phyloP scores from a whole-genome alignment of 2,888 invertebrate species.

The Stratiomys singularior region DNA sequence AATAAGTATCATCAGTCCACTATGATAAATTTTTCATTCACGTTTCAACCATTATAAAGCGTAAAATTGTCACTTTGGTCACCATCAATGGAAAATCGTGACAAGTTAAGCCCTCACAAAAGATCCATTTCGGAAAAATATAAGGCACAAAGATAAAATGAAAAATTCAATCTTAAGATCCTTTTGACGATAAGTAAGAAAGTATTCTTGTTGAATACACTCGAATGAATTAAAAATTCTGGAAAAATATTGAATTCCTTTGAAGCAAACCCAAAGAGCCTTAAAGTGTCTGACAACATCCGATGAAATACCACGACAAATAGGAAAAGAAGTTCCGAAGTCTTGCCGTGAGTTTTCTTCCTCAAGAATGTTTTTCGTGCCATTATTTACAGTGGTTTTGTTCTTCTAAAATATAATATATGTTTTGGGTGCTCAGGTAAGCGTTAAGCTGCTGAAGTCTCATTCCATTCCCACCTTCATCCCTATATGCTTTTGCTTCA shows the following conservation, averaged over 20 bases:
- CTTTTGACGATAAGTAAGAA: neutral
- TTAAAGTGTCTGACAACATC: neutral
- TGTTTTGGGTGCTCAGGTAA: conserved; percentile 9
- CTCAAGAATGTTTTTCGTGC: conserved; percentile 28
- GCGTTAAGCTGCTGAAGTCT: conserved; percentile 21
- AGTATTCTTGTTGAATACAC: neutral
- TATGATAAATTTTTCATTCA: no score
- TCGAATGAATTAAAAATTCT: conserved; percentile 15
- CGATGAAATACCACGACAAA: neutral
- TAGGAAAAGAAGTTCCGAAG: neutral
- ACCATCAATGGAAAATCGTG: no score
- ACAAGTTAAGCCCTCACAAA: no score
- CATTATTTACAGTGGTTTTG: conserved; percentile 33
- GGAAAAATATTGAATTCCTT: neutral
- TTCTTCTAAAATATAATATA: conserved; percentile 5
- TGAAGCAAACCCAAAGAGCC: neutral
- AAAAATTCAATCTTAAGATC: no score
- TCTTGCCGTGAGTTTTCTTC: conserved; percentile 23
- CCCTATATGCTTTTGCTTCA: no score
- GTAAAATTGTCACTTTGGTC: no score
- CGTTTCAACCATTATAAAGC: no score
- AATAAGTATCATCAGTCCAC: no score
- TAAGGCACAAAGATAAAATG: no score
- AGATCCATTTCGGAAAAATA: no score
- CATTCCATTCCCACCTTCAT: neutral